Base-by-base conservation (phyloP, 2,113 vertebrate genomes). In the Pyxicephalus adspersus region DNA sequence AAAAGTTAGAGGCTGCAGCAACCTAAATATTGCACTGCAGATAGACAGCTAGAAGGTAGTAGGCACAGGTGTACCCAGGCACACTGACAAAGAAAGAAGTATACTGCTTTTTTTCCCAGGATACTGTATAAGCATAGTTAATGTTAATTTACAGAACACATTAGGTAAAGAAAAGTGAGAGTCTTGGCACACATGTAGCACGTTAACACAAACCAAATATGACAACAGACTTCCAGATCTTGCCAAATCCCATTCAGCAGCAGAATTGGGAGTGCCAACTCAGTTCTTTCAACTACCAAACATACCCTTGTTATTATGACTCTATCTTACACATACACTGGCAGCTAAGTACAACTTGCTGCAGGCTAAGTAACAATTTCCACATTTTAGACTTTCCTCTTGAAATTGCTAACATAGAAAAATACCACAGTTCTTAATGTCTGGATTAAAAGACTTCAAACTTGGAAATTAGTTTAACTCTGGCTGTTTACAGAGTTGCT, bases 191-290 rank as follows among this genome's bases (percentile, higher is more conserved):
- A 57, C 52, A 19, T 57, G 52, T 8, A 20, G 52, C 5, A 13
- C 20, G 70, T n/a, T 57, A 73, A 19, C 25, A 26, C 34, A 26
- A 57, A 34, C 68, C 68, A 29, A 29, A 50, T 16, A 54, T 9
- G 18, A 51, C 38, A 31, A 22, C 16, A 3, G 19, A 20, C 61
- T 55, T 17, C 3, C 50, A 23, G 13, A 50, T 50, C 55, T 66
- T 52, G 76, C 76, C 76, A 77, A 77, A 52, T 65, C 63, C 9
- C 16, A 20, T n/a, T 18, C 50, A 65, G 63, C 61, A 34, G 76
- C 28, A 55, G 3, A 23, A 20, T 63, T 22, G 29, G 31, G 58
- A 17, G 38, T 8, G 23, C 61, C 73, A 15, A 26, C 34, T 45
- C 57, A 25, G 23, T 61, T 34, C 28, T 23, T 8, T 31, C 16